Conservation (phyloP, 2,113 vertebrate genomes). For the Podiceps cristatus region DNA sequence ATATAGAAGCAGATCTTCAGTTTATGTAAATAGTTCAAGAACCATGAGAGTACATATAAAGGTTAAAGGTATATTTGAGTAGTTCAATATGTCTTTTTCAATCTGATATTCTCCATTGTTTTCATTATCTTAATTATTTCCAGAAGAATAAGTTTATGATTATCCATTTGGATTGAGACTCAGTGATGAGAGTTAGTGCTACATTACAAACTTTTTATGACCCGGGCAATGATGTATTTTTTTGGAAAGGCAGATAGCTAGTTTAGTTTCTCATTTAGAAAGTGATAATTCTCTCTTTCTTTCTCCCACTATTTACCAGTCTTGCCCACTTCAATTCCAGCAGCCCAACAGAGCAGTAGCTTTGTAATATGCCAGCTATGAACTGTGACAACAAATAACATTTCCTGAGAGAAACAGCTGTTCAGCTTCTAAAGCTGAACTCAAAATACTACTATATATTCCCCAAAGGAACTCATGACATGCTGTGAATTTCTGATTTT, state of each 20-base stretch:
- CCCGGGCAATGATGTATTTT: neutral
- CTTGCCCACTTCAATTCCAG: neutral
- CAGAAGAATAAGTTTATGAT: neutral
- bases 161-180: neutral
- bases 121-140: neutral
- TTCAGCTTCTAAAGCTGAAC: neutral
- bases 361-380: neutral
- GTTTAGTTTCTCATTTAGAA: neutral
- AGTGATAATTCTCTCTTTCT: neutral
- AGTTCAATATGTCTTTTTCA: neutral
- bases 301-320: neutral
- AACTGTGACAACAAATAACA: neutral
- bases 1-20: neutral
- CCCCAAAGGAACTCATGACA: neutral
- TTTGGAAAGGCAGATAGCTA: neutral
- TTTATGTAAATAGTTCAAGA: neutral
- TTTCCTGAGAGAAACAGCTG: neutral
- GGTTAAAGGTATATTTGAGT: neutral
- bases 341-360: neutral
- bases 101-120: neutral
- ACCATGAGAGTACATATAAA: accelerated
- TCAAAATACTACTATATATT: neutral
- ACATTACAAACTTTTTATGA: neutral
- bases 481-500: neutral
- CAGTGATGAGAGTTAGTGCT: neutral